Base-by-base conservation (phyloP, 2,888 invertebrate genomes). In the Cheilosia scutellata region DNA sequence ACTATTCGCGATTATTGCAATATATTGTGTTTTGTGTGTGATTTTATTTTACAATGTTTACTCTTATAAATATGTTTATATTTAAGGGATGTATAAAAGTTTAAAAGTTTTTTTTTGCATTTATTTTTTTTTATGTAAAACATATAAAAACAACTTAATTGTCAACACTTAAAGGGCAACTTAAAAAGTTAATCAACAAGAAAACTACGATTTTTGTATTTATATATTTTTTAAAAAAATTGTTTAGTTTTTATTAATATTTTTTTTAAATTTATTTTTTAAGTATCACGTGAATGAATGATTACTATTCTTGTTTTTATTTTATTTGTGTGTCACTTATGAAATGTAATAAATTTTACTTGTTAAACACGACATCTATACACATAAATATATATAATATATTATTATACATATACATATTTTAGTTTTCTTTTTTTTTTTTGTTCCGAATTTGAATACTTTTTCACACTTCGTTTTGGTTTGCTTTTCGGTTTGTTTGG, bases 31-130 rank as follows among this genome's bases (percentile, higher is more conserved):
- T 62, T 63, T 66, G 5, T 76, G 9, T 76, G 53, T 86, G 75
- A 76, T 55, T 76, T 65, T 58, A 76, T 65, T 80, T 79, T 79
- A 82, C 86, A 86, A 62, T 76, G 65, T 57, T 76, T 72, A 82
- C 53, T 86, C 76, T 82, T 68, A 72, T 72, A 58, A 63, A 82
- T 75, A 75, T 62, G 51, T 83, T 86, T 71, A 82, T 82, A 86
- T 82, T 82, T 77, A 86, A 82, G 86, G 86, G 86, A 86, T 86
- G 82, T 86, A 86, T 82, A 86, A 86, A 86, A 86, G 86, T 86
- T 86, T 71, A 82, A 84, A 84, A 75, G 70, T 65, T 63, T 29
- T 51, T 75, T 31, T 70, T 70, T 79, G 44, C 66, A 49, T 79
- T 68, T 65, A 31, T 65, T 42, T 51, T 70, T 49, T 70, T 79